Percentiles rank a stretch among this genome's conserved stretches.
Conservation (phyloP, 2,113 vertebrate genomes). For the Myotis yumanensis region DNA sequence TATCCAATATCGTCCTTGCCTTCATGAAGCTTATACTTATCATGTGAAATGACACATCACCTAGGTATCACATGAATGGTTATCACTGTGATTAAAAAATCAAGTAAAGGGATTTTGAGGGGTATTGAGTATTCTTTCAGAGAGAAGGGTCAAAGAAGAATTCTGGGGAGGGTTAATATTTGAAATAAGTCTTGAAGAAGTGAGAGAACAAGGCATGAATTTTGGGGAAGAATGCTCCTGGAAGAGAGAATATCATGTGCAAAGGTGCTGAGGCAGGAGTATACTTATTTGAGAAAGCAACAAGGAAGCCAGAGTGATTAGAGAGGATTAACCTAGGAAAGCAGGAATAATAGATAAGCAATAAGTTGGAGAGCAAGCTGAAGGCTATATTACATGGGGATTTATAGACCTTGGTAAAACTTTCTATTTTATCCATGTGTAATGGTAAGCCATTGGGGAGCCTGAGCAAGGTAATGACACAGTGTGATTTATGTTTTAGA, state of each 20-base stretch:
- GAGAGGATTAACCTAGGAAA: neutral
- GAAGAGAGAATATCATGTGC: neutral
- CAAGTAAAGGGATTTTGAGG: neutral
- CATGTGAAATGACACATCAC: neutral
- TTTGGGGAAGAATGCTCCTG: neutral
- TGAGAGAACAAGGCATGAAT: neutral
- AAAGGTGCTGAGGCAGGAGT: neutral
- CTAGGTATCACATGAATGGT: neutral
- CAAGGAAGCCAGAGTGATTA: neutral
- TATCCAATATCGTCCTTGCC: neutral
- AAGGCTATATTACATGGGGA: too few species aligned
- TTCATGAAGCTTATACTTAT: neutral
- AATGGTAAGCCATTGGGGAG: neutral
- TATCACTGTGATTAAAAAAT: neutral
- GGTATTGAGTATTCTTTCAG: neutral
- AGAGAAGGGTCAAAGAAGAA: neutral
- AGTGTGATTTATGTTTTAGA: neutral
- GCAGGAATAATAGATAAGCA: neutral
- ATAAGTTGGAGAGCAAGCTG: neutral
- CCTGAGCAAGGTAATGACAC: neutral
- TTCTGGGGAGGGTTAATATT: neutral
- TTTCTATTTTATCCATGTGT: neutral
- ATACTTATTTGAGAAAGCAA: neutral
- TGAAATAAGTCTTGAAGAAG: neutral
- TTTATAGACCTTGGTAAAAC: neutral